Base-by-base conservation (phyloP, 2,888 invertebrate genomes). In the Yponomeuta evonymella region DNA sequence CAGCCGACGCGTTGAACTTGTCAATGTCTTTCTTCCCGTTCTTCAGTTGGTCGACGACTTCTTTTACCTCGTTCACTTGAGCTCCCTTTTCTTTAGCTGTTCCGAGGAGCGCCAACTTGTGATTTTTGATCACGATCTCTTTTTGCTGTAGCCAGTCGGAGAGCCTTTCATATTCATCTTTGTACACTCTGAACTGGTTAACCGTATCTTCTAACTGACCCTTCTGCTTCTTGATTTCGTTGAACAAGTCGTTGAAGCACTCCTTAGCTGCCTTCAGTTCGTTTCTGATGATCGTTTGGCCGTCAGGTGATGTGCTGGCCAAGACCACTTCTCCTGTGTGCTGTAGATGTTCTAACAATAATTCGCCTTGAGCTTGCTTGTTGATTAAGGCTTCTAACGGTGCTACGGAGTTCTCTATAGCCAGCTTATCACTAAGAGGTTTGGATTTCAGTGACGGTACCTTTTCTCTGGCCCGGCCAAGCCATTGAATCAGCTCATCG, bases 121-220 rank as follows among this genome's bases (percentile, higher is more conserved):
- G 97, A 72, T 97, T 97, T 83, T 98, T 98, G 12, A 97, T 96
- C 10, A 97, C 93, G 78, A 97, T 97, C 78, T 98, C 97, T 79
- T 97, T 97, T 84, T 98, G 97, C 80, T 98, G 98, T 48, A 98
- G 86, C 98, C 98, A 98, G 83, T 98, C 98, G 70, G 97, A 97
- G 23, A 98, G 88, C 73, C 97, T 94, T 83, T 98, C 98, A 80
- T 97, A 97, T 85, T 98, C 98, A 80, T 98, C 98, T 85, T 98
- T 98, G 88, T 97, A 98, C 73, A 97, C 96, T 71, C 97, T 94
- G 96, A 97, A 97, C 79, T 97, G 96, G 70, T 94, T 93, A 72
- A 97, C 94, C 3, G 96, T 97, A 2, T 94, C 94, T 87, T 97
- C 97, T 30, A 98, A 84, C 81, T 96, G 96, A 76, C 95, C 95